A percentile compares a stretch with the other conserved stretches of the same genome.
Conservation (phyloP, 2,113 vertebrate genomes). For the Euleptes europaea region DNA sequence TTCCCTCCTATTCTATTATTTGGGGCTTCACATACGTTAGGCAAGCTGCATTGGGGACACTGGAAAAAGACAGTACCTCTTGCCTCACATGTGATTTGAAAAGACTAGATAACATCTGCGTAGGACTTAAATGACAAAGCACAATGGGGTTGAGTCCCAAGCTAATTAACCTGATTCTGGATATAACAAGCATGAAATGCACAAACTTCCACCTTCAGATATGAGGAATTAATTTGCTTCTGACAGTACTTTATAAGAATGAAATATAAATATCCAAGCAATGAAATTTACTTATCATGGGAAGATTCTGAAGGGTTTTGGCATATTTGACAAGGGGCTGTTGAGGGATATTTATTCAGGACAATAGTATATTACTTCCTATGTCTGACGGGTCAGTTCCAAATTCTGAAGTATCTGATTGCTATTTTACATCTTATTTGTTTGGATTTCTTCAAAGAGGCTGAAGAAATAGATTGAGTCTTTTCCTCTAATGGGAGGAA, state of each 20-base stretch:
- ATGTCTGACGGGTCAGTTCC: neutral
- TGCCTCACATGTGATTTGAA: neutral
- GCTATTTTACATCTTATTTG: neutral
- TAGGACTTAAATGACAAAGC: neutral
- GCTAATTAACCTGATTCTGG: neutral
- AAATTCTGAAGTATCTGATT: neutral
- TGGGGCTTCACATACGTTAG: too few species aligned
- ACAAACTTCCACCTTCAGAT: neutral
- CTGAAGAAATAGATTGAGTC: slow-evolving; percentile 19
- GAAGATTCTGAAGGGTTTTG: neutral
- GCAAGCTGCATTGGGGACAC: neutral
- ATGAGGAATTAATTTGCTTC: neutral
- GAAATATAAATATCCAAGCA: neutral
- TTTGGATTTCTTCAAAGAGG: neutral
- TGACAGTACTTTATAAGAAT: neutral
- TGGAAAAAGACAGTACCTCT: neutral
- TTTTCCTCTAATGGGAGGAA: neutral
- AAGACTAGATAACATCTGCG: neutral
- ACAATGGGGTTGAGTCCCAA: neutral
- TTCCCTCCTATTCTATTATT: too few species aligned
- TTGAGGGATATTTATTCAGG: slow-evolving; percentile 24
- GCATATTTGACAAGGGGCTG: neutral
- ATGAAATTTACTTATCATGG: neutral
- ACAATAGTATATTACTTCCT: slow-evolving; percentile 4
- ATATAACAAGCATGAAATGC: neutral